phyloP scores from a whole-genome alignment of 2,113 vertebrate genomes.

The Proteles cristata region DNA sequence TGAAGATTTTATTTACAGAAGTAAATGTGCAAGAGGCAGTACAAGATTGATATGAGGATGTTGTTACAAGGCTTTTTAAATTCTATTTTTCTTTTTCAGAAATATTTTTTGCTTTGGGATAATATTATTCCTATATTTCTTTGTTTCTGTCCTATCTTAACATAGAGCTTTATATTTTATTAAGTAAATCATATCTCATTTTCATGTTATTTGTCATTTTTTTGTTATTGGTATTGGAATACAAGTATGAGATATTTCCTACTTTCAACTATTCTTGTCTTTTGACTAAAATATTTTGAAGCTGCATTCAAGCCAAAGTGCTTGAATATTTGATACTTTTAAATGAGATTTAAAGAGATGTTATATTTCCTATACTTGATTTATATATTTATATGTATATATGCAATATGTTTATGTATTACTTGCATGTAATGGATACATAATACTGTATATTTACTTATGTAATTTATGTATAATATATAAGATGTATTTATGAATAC shows the following conservation, averaged over 20 bases:
- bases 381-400: neutral
- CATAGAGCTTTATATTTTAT: neutral
- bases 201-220: neutral
- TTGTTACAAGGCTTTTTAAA: neutral
- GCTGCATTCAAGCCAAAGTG: neutral
- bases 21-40: neutral
- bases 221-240: neutral
- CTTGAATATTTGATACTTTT: constrained; percentile 14
- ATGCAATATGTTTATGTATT: neutral
- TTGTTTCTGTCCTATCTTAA: neutral
- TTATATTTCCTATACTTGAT: neutral
- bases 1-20: neutral
- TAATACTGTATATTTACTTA: neutral
- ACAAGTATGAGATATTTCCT: neutral
- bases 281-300: constrained; percentile 26
- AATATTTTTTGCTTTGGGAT: neutral
- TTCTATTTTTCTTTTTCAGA: neutral
- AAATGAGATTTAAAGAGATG: neutral
- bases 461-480: neutral
- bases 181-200: neutral
- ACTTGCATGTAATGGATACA: neutral
- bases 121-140: neutral
- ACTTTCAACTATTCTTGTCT: neutral
- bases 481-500: too few species aligned
- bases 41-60: neutral